Base-by-base conservation (phyloP, 2,888 invertebrate species). In the Drosophila koepferae region DNA sequence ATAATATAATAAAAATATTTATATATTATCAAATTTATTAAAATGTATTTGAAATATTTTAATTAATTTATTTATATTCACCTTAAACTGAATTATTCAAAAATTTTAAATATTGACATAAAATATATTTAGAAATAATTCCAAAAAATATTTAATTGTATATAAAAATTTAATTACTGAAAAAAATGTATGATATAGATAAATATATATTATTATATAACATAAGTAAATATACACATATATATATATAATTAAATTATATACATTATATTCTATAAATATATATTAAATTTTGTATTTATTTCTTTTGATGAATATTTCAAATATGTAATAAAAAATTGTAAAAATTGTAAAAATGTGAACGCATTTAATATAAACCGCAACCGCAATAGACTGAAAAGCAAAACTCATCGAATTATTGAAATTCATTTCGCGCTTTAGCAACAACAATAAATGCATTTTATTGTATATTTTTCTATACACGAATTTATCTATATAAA, bases 391-490 rank as follows among this genome's bases (percentile, higher is more conserved):
- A 60, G 51, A 83, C 51, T 70, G 60, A 77, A 78, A 70, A 43
- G 43, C 56, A 63, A 70, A 73, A 83, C 62, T 72, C 71, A 80
- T 69, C 76, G 73, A 65, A 65, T 63, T 49, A 71, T 80, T 63
- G 58, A 75, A 79, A 79, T 76, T 49, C 63, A 68, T 71, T 53
- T 74, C 55, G 44, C 61, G 49, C 41, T 44, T 36, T 66, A 44
- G n/a, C 49, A 51, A 18, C 48, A 68, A 53, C n/a, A 41, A 44
- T 38, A 55, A 59, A 55, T 53, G 38, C 53, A 53, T 53, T 53
- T 38, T 38, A 38, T 18, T 55, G 18, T 41, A 18, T 46, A 44
- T 40, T 23, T 40, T 23, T 43, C 8, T 34, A 55, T 18, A 23
- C 49, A 49, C 48, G n/a, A n/a, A n/a, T 31, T n/a, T 16, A 31